phyloP scores from a whole-genome alignment of 2,888 invertebrate genomes.

The Physocephala rufipes region DNA sequence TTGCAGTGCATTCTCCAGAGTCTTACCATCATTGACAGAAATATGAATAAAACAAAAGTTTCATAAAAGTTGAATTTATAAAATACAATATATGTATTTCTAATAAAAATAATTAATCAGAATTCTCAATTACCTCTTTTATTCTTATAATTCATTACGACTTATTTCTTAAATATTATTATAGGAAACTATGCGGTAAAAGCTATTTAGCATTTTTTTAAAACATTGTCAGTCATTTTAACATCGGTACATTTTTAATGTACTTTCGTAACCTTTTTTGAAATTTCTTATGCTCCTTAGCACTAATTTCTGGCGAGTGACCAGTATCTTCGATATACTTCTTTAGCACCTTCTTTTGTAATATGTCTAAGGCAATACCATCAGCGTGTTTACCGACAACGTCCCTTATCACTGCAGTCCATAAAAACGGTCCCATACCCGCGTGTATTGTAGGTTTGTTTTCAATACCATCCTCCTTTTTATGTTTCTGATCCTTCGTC shows the following conservation, averaged over 20 bases:
- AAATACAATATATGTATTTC: slow-evolving; percentile 1
- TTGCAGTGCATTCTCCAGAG: slow-evolving; percentile 16
- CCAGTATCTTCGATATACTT: slow-evolving; percentile 68
- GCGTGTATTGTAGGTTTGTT: neutral
- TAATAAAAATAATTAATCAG: no score
- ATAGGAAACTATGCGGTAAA: neutral
- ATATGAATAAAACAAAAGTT: neutral
- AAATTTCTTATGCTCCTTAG: slow-evolving; percentile 70
- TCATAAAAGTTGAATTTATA: neutral
- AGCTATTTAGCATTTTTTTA: slow-evolving; percentile 53
- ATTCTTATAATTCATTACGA: no score
- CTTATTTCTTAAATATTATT: neutral
- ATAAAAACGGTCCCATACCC: slow-evolving; percentile 49
- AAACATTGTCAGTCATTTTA: slow-evolving; percentile 72
- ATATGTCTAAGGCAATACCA: slow-evolving; percentile 75
- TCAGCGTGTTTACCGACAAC: slow-evolving; percentile 66
- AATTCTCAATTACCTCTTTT: no score
- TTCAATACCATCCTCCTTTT: slow-evolving; percentile 9
- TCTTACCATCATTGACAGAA: slow-evolving; percentile 4
- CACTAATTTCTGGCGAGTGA: slow-evolving; percentile 63
- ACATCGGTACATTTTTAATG: slow-evolving; percentile 73
- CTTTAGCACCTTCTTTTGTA: slow-evolving; percentile 79
- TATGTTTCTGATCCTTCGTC: slow-evolving; percentile 13
- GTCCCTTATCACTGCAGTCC: slow-evolving; percentile 50
- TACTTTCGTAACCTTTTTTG: slow-evolving; percentile 78